Evolutionary conservation across 2,113 vertebrate species (phyloP), one percentile per base, ranked within the genome.

Genomic region (Lethenteron camtschaticum): DNA sequence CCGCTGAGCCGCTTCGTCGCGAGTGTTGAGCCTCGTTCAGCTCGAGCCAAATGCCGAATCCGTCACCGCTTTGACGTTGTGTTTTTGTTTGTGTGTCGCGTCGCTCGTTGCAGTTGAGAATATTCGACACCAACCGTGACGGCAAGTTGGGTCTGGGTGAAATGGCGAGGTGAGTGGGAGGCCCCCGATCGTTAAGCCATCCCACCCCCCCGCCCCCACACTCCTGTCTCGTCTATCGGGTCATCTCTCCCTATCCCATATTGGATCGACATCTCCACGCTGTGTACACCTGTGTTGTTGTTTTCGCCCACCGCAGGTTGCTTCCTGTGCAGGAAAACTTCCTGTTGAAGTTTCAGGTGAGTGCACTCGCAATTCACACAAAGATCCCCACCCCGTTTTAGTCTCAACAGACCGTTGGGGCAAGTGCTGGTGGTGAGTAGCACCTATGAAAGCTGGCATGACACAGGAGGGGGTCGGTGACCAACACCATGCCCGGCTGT

Each of bases 291-390:
- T 8, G 24, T 16, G 24, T 66, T 68, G 71, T 71, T 66, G 76
- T 69, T 56, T 66, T 70, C 73, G 76, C 57, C 70, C 73, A 74
- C 80, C 77, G 10, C 80, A 96, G 92, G 78, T 83, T 97, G 77
- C 77, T 96, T 70, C 92, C 91, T 8, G 89, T 94, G 72, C 86
- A 97, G 78, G 92, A 97, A 80, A 97, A 97, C 75, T 97, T 97
- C 79, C 81, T 97, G 69, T 85, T 97, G 68, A 97, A 90, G 75
- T 97, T 96, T 77, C 86, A 97, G 91, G 90, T 96, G 82, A 74
- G 75, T 71, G 16, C 12, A 57, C 41, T 41, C 41, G 41, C 41
- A 41, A 41, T 41, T 41, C 41, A 41, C 41, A 41, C 41, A 41
- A 41, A 7, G 41, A 41, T 41, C 41, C 41, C 3, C 41, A 41